Evolutionary conservation across 2,888 invertebrate genomes (phyloP).

Genomic region (Eupithecia tripunctaria): DNA sequence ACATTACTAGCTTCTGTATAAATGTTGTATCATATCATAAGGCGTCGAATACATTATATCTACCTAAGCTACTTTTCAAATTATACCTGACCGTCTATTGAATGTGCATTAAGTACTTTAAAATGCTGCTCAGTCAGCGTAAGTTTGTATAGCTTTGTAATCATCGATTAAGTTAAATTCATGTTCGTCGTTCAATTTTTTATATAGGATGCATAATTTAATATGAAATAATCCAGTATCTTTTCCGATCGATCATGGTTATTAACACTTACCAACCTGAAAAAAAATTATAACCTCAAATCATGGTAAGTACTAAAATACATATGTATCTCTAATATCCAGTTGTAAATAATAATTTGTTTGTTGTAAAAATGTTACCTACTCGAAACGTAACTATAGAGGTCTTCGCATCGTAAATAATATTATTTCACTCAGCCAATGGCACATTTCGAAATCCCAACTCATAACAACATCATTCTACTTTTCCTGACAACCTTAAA

Average conservation of each 20-base stretch:
- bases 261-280: too few relatives aligned
- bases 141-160: not conserved
- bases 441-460: not conserved
- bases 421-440: not conserved
- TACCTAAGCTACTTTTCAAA: not conserved
- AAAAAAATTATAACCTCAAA: too few relatives aligned
- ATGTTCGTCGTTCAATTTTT: not conserved
- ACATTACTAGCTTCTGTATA: not conserved
- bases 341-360: too few relatives aligned
- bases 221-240: too few relatives aligned
- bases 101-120: not conserved
- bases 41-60: not conserved
- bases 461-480: not conserved
- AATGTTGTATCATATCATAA: not conserved
- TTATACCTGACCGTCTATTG: not conserved
- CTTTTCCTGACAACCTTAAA: constrained; percentile 39
- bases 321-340: too few relatives aligned
- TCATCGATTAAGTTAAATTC: not conserved
- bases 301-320: too few relatives aligned
- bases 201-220: too few relatives aligned
- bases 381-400: too few relatives aligned
- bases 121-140: not conserved
- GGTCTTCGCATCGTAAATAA: not conserved
- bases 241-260: too few relatives aligned
- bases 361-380: too few relatives aligned